These are phyloP conservation scores for Achlya flavicornis DNA, from an alignment of 2,888 invertebrate species.

Conservation along the genomic window DNA sequence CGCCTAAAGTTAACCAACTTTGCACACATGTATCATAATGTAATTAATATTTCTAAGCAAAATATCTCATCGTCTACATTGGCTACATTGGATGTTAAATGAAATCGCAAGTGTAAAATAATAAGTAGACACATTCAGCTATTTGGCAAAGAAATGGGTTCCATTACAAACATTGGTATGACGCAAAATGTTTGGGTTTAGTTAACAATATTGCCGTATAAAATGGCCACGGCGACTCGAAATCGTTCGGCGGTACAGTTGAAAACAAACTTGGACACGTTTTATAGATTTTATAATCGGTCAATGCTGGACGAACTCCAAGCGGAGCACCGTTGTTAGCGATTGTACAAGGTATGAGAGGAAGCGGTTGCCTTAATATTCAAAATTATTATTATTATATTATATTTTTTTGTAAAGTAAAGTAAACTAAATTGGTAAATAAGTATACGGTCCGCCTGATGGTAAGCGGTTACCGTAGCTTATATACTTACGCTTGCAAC, in stretches of 20 bases:
- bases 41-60: too few species aligned
- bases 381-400: too few species aligned
- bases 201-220: conserved; percentile 39
- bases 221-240: conserved; percentile 45
- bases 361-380: conserved; percentile 1
- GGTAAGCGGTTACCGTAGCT: too few species aligned
- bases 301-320: conserved; percentile 68
- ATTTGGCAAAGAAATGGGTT: conserved; percentile 33
- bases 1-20: too few species aligned
- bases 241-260: conserved; percentile 35
- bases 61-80: too few species aligned
- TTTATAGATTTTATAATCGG: conserved; percentile 76
- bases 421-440: too few species aligned
- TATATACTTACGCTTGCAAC: too few species aligned
- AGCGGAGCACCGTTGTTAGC: conserved; percentile 33
- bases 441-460: too few species aligned
- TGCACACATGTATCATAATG: too few species aligned
- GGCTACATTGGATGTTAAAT: background rate
- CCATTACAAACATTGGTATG: conserved; percentile 16
- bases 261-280: conserved; percentile 67
- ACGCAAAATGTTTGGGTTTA: conserved; percentile 27
- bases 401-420: too few species aligned
- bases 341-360: conserved; percentile 24
- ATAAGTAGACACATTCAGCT: conserved; percentile 18
- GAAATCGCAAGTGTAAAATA: background rate